These are phyloP conservation scores for Muscina levida DNA, from an alignment of 2,888 invertebrate genomes.

Conservation along the genomic window DNA sequence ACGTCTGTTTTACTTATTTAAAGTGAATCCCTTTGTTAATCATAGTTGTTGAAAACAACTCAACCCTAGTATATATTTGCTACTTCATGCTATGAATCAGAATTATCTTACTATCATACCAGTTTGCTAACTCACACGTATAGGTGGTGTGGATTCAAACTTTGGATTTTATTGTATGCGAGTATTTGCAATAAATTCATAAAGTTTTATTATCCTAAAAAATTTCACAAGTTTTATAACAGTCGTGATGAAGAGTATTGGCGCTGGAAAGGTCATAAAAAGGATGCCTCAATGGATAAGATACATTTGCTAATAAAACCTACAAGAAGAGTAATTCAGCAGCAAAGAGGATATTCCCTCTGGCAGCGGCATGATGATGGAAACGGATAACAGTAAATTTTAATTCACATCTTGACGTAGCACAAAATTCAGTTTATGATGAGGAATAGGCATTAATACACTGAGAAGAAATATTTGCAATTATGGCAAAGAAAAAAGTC, in stretches of 20 bases:
- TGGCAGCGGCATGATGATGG: conserved; percentile 61
- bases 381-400: conserved; percentile 61
- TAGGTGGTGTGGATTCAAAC: neutral
- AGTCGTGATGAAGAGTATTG: conserved; percentile 67
- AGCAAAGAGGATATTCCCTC: conserved; percentile 26
- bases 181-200: conserved; percentile 48
- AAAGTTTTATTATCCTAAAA: conserved; percentile 53
- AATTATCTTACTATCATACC: neutral
- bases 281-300: conserved; percentile 64
- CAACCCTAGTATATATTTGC: no score
- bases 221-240: conserved; percentile 70
- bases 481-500: no score
- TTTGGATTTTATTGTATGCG: neutral
- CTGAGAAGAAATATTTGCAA: neutral
- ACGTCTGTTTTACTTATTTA: no score
- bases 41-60: no score
- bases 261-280: conserved; percentile 71
- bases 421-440: conserved; percentile 72
- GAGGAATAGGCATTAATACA: conserved; percentile 54
- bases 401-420: conserved; percentile 71
- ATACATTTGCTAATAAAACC: conserved; percentile 69
- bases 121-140: neutral
- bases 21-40: no score
- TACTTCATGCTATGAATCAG: neutral
- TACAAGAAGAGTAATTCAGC: conserved; percentile 49